These are phyloP conservation scores for Parazoanthus darwini DNA, from an alignment of 92 coral and sea anemone species.

Conservation along the genomic window DNA sequence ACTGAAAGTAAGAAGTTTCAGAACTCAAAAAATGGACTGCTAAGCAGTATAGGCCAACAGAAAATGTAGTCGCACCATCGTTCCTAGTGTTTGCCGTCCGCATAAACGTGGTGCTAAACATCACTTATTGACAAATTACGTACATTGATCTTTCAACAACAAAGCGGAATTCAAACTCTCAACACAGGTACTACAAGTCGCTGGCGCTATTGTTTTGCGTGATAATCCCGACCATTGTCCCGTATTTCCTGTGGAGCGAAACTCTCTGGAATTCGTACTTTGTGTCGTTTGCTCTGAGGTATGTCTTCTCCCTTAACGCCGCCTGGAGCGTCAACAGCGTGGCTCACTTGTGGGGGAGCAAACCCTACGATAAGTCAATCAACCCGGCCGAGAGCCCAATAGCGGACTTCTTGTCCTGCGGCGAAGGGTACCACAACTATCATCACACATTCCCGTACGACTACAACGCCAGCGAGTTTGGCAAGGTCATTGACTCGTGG, in stretches of 20 bases:
- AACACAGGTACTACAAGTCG: conserved; percentile 65
- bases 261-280: conserved; percentile 67
- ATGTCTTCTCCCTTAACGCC: conserved; percentile 62
- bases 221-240: conserved; percentile 63
- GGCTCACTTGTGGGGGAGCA: conserved; percentile 76
- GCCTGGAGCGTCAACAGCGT: conserved; percentile 86
- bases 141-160: too few species aligned
- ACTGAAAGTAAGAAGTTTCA: too few species aligned
- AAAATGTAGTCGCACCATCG: too few species aligned
- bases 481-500: conserved; percentile 39
- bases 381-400: conserved; percentile 71
- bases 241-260: conserved; percentile 77
- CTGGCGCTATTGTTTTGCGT: conserved; percentile 49
- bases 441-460: conserved; percentile 88
- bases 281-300: conserved; percentile 69
- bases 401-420: conserved; percentile 52
- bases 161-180: background rate
- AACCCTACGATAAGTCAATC: conserved; percentile 73
- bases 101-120: too few species aligned
- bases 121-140: too few species aligned
- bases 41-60: too few species aligned
- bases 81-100: too few species aligned
- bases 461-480: conserved; percentile 74
- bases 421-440: conserved; percentile 84
- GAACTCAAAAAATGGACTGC: too few species aligned